A percentile compares a stretch with the other conserved stretches of the same genome.
phyloP scores from a whole-genome alignment of 2,113 vertebrate species.

The Thunnus maccoyii region DNA sequence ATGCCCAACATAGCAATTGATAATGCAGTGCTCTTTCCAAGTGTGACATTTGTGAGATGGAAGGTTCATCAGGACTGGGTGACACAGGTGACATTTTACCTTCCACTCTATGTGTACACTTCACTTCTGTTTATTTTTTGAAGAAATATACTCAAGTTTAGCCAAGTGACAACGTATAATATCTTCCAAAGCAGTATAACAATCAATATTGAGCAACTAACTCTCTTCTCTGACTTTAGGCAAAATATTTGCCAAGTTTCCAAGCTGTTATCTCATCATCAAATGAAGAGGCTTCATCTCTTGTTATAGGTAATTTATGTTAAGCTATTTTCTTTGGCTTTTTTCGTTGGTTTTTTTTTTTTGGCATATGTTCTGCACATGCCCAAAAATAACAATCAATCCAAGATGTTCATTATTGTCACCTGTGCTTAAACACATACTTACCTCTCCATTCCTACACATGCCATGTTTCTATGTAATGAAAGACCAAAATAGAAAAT shows the following conservation, averaged over 20 bases:
- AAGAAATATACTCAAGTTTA: neutral
- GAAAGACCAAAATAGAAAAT: conserved; percentile 1
- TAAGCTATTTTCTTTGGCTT: neutral
- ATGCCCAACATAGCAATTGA: conserved; percentile 82
- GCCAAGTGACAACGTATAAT: neutral
- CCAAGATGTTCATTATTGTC: neutral
- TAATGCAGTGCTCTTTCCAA: conserved; percentile 69
- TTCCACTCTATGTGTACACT: neutral
- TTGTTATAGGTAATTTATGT: conserved; percentile 79
- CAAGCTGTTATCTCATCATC: conserved; percentile 84
- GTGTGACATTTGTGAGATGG: conserved; percentile 82
- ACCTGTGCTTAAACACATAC: neutral
- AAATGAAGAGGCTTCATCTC: conserved; percentile 79
- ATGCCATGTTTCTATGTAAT: neutral
- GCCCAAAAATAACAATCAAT: neutral
- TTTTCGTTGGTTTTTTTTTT: neutral
- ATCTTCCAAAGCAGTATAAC: neutral
- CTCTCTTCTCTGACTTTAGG: conserved; percentile 74
- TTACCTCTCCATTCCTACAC: neutral
- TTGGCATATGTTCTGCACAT: neutral
- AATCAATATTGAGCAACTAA: neutral
- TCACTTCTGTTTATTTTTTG: neutral
- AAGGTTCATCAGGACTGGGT: conserved; percentile 86
- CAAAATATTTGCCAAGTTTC: conserved; percentile 84
- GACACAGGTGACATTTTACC: conserved; percentile 74